phyloP scores from a whole-genome alignment of 2,888 invertebrate genomes.

The Drosophila infuscata region DNA sequence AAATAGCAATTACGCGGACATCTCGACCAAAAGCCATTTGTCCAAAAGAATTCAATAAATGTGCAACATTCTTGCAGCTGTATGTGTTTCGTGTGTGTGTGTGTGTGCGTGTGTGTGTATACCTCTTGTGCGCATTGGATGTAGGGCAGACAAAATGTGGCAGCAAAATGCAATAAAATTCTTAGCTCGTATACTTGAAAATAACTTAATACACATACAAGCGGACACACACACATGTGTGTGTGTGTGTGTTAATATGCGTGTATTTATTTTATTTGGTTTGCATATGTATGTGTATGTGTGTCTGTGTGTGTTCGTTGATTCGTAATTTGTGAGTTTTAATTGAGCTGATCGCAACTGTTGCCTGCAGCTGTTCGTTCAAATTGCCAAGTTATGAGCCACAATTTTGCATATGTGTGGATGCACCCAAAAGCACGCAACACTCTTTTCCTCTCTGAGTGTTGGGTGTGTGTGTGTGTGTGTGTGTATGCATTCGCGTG shows the following conservation, averaged over 20 bases:
- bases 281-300: slow-evolving; percentile 6
- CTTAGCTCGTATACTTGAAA: slow-evolving; percentile 58
- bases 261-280: not conserved
- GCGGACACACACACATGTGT: not conserved
- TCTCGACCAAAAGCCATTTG: slow-evolving; percentile 23
- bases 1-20: slow-evolving; percentile 9
- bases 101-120: not conserved
- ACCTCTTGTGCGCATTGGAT: slow-evolving; percentile 8
- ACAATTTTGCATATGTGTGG: slow-evolving; percentile 38
- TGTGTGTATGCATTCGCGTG: not conserved
- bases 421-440: slow-evolving; percentile 68
- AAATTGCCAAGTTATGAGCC: slow-evolving; percentile 40
- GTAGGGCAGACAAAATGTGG: slow-evolving; percentile 34
- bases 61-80: slow-evolving; percentile 1
- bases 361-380: slow-evolving; percentile 45
- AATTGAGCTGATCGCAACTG: slow-evolving; percentile 69
- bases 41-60: slow-evolving; percentile 27
- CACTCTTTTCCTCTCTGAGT: slow-evolving; percentile 39
- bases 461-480: not conserved
- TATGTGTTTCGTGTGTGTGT: not conserved
- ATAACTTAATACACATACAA: slow-evolving; percentile 10
- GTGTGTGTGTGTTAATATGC: not conserved
- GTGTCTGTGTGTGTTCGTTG: slow-evolving; percentile 50
- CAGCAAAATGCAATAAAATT: slow-evolving; percentile 69
- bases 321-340: slow-evolving; percentile 72